Conservation (phyloP, 2,113 vertebrate species). For the Clarias batrachus region DNA sequence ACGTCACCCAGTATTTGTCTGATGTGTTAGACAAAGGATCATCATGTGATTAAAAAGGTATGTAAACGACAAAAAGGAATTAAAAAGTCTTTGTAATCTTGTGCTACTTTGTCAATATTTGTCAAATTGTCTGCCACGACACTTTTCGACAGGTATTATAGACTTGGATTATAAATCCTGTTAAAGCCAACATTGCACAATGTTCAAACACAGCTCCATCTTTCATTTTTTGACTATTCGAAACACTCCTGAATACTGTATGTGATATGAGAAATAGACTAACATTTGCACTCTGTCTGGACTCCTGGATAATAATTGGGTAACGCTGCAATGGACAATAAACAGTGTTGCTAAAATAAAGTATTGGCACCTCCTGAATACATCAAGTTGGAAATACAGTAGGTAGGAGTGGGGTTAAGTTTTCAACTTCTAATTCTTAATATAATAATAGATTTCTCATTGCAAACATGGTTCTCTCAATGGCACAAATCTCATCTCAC, state of each 20-base stretch:
- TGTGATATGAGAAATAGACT: neutral
- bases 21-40: neutral
- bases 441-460: neutral
- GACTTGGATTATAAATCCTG: neutral
- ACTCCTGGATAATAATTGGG: neutral
- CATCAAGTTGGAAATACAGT: too few species aligned
- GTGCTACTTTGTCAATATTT: neutral
- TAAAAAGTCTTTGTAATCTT: neutral
- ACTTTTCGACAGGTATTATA: neutral
- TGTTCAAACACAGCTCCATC: neutral
- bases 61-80: neutral
- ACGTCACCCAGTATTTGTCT: neutral
- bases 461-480: neutral
- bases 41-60: neutral
- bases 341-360: neutral
- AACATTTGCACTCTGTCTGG: neutral
- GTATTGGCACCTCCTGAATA: neutral
- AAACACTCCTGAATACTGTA: neutral
- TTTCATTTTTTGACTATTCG: neutral
- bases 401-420: neutral
- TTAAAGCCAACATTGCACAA: slow-evolving; percentile 1
- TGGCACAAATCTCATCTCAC: neutral
- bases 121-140: neutral
- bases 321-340: neutral
- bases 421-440: neutral